Conservation (phyloP, 2,888 invertebrate genomes). For the Chrysodeixis includens region DNA sequence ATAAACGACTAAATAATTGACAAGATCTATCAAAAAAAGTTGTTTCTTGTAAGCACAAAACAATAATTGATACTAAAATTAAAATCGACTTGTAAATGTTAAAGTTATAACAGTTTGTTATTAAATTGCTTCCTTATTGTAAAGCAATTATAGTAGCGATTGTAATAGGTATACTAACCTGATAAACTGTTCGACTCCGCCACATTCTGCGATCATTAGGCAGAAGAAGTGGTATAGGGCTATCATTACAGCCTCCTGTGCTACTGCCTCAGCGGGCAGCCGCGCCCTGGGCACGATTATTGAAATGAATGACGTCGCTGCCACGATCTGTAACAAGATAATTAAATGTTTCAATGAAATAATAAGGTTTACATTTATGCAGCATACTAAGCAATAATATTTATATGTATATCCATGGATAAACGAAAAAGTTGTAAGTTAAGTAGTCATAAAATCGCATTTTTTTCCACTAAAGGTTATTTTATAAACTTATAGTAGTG, state of each 20-base stretch:
- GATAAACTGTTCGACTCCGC: slow-evolving; percentile 90
- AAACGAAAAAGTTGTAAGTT: no score
- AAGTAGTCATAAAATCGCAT: no score
- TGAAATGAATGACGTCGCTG: slow-evolving; percentile 88
- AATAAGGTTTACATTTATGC: no score
- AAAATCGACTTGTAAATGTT: slow-evolving; percentile 35
- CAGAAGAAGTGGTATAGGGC: slow-evolving; percentile 92
- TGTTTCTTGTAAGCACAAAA: background rate
- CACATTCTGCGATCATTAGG: slow-evolving; percentile 91
- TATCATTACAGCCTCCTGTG: slow-evolving; percentile 92
- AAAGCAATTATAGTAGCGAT: slow-evolving; percentile 28
- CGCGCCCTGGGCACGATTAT: slow-evolving; percentile 91
- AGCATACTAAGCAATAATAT: no score
- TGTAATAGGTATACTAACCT: slow-evolving; percentile 67
- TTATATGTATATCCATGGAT: no score
- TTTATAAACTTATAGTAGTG: no score
- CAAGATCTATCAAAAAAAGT: background rate
- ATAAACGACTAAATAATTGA: background rate
- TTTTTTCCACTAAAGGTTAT: no score
- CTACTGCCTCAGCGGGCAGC: slow-evolving; percentile 91
- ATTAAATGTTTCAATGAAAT: background rate
- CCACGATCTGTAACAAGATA: slow-evolving; percentile 87
- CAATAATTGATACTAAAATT: background rate
- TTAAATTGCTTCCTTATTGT: slow-evolving; percentile 51
- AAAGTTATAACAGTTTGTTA: slow-evolving; percentile 43